Conservation (phyloP, 1,140 invertebrate species). For the Drosophila rhopaloa region DNA sequence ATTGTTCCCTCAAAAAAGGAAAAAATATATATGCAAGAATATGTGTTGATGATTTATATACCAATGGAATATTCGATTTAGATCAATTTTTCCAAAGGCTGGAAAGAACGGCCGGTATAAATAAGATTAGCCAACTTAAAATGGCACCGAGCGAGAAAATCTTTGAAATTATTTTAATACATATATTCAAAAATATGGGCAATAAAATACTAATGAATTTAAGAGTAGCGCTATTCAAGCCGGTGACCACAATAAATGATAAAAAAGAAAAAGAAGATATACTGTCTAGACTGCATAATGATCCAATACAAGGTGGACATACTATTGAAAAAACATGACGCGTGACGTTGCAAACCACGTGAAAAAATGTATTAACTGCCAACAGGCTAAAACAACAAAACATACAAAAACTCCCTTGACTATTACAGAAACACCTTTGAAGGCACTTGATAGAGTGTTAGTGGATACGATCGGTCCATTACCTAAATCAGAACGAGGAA, state of each 20-base stretch:
- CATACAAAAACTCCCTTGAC: too few species aligned
- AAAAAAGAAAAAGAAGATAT: not conserved
- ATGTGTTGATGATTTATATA: too few species aligned
- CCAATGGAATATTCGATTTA: not conserved
- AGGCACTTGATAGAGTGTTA: not conserved
- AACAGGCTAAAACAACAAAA: too few species aligned
- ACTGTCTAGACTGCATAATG: not conserved
- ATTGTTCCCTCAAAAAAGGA: not conserved
- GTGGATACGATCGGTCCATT: too few species aligned
- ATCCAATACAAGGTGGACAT: too few species aligned
- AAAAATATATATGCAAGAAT: too few species aligned
- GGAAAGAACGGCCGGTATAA: not conserved
- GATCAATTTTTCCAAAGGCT: slow-evolving; percentile 5
- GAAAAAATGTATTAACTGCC: too few species aligned
- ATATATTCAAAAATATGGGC: slow-evolving; percentile 3
- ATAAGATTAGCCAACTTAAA: not conserved
- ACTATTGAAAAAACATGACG: too few species aligned
- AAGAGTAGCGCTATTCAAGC: slow-evolving; percentile 1
- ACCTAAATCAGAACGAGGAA: too few species aligned
- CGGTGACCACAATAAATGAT: slow-evolving; percentile 4
- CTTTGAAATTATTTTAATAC: slow-evolving; percentile 5
- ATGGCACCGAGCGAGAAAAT: slow-evolving; percentile 6
- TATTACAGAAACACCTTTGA: not conserved
- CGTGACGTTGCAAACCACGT: too few species aligned
- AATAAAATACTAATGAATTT: slow-evolving; percentile 4